These are phyloP conservation scores for Heliconius hortense DNA, from an alignment of 2,888 invertebrate genomes.

Conservation along the genomic window DNA sequence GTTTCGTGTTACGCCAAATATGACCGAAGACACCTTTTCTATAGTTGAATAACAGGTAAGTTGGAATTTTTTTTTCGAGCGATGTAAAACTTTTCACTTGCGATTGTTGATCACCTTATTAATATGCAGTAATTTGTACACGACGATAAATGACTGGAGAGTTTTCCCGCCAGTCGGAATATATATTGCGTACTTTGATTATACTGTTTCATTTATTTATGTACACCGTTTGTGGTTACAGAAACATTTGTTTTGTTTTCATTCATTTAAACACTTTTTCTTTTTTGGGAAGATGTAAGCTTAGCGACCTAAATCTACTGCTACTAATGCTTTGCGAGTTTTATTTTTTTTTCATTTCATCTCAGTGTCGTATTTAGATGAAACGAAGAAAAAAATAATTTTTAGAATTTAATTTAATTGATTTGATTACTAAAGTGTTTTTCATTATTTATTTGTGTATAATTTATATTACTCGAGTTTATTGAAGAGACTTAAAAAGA, in stretches of 20 bases:
- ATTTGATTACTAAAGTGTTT: no score
- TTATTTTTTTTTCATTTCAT: constrained; percentile 14
- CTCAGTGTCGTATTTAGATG: not conserved
- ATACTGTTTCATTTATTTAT: not conserved
- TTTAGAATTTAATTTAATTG: no score
- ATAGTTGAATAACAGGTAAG: constrained; percentile 2
- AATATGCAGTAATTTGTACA: not conserved
- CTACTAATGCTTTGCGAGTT: constrained; percentile 20
- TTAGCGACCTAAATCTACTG: constrained; percentile 11
- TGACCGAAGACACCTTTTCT: not conserved
- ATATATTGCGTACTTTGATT: not conserved
- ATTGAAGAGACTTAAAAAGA: no score
- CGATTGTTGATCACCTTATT: not conserved
- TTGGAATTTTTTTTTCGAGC: not conserved
- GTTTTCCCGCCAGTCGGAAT: not conserved
- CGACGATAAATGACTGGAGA: not conserved
- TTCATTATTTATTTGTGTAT: no score
- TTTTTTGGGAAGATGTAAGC: not conserved
- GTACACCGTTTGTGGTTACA: not conserved
- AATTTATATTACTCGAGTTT: no score
- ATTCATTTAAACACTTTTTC: not conserved
- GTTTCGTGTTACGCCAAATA: not conserved
- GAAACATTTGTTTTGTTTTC: not conserved
- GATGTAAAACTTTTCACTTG: not conserved
- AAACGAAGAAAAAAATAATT: no score